Evolutionary conservation across 2,797 vertebrate genomes (phyloP), one percentile per base, ranked within the genome.

Genomic region (Aulostomus chinensis): DNA sequence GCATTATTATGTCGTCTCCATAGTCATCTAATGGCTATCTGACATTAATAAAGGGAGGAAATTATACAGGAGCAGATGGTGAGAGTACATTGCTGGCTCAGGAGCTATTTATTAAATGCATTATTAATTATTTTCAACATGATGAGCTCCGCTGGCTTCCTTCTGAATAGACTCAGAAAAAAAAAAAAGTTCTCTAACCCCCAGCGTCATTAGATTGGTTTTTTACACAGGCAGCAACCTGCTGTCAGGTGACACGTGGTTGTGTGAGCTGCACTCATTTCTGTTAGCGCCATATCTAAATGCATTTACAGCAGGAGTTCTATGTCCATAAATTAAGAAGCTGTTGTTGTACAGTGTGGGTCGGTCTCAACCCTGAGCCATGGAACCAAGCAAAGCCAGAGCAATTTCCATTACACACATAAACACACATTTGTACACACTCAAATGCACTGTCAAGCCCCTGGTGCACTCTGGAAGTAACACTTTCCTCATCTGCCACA

Each of bases 121-220:
- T 90, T 91, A 91, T 91, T 91, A 90, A 92, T 91, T 90, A 90
- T 90, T 90, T 91, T 89, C 76, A 88, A 88, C 86, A 90, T 78
- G 81, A 89, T 86, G 81, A 86, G 86, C 84, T 88, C 83, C 57
- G 80, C 68, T 79, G 76, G 78, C 78, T 86, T 76, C 84, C 81
- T 85, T 85, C 83, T 89, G 86, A 75, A 77, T 71, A 26, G 12
- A 73, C 78, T 82, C 40, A 47, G 68, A 60, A 51, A 76, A 71
- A 62, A 47, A 67, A 60, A 51, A 76, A 71, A 62, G 71, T 71
- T 76, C 67, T 76, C 67, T 69, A 80, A 81, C 65, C 74, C 55
- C 62, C 35, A 16, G 48, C 66, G 52, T 77, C 65, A 71, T 81
- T 81, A 82, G 70, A 59, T 60, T 28, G 33, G 35, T 58, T 41